These are phyloP conservation scores for Hyperoplus lanceolatus DNA, from an alignment of 2,797 vertebrate species.

Conservation along the genomic window DNA sequence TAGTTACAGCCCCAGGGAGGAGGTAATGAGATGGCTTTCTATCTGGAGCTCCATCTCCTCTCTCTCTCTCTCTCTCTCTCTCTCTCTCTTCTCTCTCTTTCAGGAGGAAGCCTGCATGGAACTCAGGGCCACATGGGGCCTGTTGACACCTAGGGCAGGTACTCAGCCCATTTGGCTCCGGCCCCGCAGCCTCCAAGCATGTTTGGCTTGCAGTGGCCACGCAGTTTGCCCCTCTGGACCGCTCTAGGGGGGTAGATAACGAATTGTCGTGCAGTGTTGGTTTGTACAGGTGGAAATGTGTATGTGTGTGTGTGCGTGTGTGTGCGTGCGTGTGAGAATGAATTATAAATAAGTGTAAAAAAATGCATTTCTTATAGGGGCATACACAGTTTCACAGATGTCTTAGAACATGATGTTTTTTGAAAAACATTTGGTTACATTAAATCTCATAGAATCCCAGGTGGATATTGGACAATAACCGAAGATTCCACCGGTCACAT, in stretches of 20 bases:
- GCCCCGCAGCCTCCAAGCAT: slow-evolving; percentile 80
- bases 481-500: slow-evolving; percentile 49
- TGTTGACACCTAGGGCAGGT: slow-evolving; percentile 84
- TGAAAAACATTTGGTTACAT: slow-evolving; percentile 21
- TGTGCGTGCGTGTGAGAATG: slow-evolving; percentile 9
- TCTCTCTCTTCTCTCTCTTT: slow-evolving; percentile 47
- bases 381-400: background rate
- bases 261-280: slow-evolving; percentile 67
- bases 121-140: slow-evolving; percentile 75
- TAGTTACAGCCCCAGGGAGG: slow-evolving; percentile 82
- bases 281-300: slow-evolving; percentile 37
- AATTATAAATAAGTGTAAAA: slow-evolving; percentile 44
- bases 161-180: slow-evolving; percentile 82
- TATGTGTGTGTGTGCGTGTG: slow-evolving; percentile 28
- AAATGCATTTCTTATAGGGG: slow-evolving; percentile 20
- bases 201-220: slow-evolving; percentile 76
- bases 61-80: slow-evolving; percentile 53
- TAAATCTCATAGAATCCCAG: slow-evolving; percentile 29
- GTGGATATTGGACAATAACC: slow-evolving; percentile 32
- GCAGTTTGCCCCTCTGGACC: slow-evolving; percentile 79
- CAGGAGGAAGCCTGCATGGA: slow-evolving; percentile 66
- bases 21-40: slow-evolving; percentile 84
- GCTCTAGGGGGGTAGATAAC: slow-evolving; percentile 81
- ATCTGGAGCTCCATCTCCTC: slow-evolving; percentile 76
- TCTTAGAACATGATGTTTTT: slow-evolving; percentile 14